Evolutionary conservation across 2,888 invertebrate genomes (phyloP).

Genomic region (Lithophane socia): DNA sequence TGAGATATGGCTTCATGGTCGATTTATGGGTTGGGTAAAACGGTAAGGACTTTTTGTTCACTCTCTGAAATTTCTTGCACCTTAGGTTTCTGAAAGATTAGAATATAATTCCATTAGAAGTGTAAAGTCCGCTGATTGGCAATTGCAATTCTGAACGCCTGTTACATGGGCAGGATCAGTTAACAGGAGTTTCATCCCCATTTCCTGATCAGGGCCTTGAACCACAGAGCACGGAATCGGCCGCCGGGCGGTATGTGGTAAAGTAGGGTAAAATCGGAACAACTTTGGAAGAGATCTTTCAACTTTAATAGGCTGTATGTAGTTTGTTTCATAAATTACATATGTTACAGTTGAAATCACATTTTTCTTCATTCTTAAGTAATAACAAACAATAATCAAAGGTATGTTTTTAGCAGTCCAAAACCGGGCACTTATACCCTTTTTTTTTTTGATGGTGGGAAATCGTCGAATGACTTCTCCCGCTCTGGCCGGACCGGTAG

Average conservation of each 20-base stretch:
- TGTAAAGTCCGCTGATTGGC: background rate
- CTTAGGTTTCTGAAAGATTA: too few relatives aligned
- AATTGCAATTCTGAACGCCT: background rate
- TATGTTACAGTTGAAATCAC: background rate
- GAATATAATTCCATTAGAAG: background rate
- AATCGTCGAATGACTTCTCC: too few relatives aligned
- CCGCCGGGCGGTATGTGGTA: background rate
- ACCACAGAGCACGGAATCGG: background rate
- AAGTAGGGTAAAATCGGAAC: background rate
- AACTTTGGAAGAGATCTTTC: too few relatives aligned
- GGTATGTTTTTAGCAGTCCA: too few relatives aligned
- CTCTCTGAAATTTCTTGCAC: background rate
- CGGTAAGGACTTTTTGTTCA: background rate
- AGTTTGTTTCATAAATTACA: background rate
- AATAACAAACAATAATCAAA: background rate
- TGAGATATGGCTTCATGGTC: slow-evolving; percentile 36
- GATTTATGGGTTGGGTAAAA: slow-evolving; percentile 20
- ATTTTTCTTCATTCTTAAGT: background rate
- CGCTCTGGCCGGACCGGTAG: too few relatives aligned
- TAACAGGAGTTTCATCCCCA: too few relatives aligned
- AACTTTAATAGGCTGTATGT: background rate
- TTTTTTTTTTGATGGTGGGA: too few relatives aligned
- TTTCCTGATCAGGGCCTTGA: background rate
- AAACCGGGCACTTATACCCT: background rate
- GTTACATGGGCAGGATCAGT: background rate